Evolutionary conservation across 2,113 vertebrate genomes (phyloP).

Genomic region (Vulpes lagopus): DNA sequence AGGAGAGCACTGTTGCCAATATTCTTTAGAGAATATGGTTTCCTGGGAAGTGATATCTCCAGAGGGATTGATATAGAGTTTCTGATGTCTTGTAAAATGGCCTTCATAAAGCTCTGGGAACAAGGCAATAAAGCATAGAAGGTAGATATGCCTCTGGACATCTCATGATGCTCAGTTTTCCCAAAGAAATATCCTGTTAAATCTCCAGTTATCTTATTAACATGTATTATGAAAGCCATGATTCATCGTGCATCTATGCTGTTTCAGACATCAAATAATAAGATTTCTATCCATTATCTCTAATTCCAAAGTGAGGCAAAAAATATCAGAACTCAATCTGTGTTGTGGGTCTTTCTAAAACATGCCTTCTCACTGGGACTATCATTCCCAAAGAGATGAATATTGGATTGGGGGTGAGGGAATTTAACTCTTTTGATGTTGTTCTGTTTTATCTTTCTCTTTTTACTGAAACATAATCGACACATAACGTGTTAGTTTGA

Average conservation of each 20-base stretch:
- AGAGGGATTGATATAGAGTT: neutral
- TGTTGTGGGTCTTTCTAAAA: neutral
- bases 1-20: neutral
- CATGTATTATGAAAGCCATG: neutral
- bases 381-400: neutral
- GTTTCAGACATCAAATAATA: neutral
- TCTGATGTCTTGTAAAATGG: neutral
- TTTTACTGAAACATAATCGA: neutral
- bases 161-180: neutral
- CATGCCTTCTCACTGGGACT: neutral
- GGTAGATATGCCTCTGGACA: neutral
- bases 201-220: neutral
- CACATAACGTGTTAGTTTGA: neutral
- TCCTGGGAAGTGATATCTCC: neutral
- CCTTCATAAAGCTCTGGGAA: neutral
- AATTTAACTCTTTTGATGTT: neutral
- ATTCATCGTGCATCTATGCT: neutral
- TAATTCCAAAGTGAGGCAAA: neutral
- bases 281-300: neutral
- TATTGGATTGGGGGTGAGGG: neutral
- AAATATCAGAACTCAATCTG: neutral
- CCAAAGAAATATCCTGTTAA: neutral
- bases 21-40: constrained; percentile 31
- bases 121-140: neutral
- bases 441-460: neutral